phyloP scores from a whole-genome alignment of 2,797 vertebrate genomes.

The Cyclopterus lumpus region DNA sequence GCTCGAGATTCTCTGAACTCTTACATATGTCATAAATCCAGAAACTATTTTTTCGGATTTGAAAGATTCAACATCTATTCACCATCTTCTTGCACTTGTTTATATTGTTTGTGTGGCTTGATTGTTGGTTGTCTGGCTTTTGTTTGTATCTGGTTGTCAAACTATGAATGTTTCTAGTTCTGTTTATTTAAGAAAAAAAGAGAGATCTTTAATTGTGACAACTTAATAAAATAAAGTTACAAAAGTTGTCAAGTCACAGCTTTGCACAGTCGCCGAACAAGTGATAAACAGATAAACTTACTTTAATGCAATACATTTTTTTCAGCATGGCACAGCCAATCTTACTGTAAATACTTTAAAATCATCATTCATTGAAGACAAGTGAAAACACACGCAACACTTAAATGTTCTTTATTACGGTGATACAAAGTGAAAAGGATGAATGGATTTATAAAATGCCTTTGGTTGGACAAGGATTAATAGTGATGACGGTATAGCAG shows the following conservation, averaged over 20 bases:
- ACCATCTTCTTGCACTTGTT: background rate
- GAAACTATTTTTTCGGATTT: background rate
- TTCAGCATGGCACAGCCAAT: background rate
- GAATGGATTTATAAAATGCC: slow-evolving; percentile 4
- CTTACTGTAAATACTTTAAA: background rate
- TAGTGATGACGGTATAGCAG: slow-evolving; percentile 28
- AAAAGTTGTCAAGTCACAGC: background rate
- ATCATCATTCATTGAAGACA: background rate
- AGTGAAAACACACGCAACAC: slow-evolving; percentile 4
- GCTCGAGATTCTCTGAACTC: too few relatives aligned
- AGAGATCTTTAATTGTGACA: background rate
- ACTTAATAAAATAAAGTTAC: background rate
- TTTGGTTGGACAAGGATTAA: slow-evolving; percentile 14
- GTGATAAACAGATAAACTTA: background rate
- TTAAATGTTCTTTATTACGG: slow-evolving; percentile 60
- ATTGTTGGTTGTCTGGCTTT: too few relatives aligned
- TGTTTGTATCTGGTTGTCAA: too few relatives aligned
- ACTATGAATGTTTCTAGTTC: background rate
- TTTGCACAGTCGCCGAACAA: background rate
- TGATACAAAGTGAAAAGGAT: slow-evolving; percentile 35
- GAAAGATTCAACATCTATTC: background rate
- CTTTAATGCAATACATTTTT: background rate
- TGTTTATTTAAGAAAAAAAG: background rate
- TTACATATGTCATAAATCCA: background rate
- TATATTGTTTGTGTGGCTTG: too few relatives aligned